Base-by-base conservation (phyloP, 2,113 vertebrate genomes). In the Paratilapia polleni region DNA sequence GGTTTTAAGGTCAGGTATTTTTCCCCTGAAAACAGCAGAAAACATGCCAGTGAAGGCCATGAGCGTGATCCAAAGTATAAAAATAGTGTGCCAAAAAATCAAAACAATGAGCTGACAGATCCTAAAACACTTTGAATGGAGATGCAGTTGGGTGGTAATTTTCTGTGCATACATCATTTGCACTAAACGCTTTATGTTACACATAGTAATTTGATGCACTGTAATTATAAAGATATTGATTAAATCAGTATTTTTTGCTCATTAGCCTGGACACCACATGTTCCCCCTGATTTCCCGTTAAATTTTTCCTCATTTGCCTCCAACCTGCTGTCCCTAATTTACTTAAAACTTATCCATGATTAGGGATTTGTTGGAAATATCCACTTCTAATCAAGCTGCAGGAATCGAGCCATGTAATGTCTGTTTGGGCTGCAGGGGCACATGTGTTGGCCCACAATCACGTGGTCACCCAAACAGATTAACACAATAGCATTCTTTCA, bases 401-500 rank as follows among this genome's bases (percentile, higher is more conserved):
- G 80, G 78, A 90, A 87, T 66, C 43, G 54, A 87, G 77, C 54
- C 88, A 81, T 36, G 74, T 86, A 62, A 19, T 64, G 79, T 89
- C 84, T 91, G 57, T 91, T 43, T 61, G 47, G 52, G 24, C 57
- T 79, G 22, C 70, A 20, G 77, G 34, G 59, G 80, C 73, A 61
- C 80, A 59, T 20, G 47, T 82, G 82, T 84, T 78, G 81, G 47
- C 80, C 86, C 79, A 19, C 74, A 56, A 90, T 86, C 86, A 66
- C 80, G 85, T 73, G 78, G 41, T 85, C 78, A 22, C 78, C 74
- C 77, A 28, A 19, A 28, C 66, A 88, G 81, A 89, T 91, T 34
- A 77, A 76, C 68, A 91, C 84, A 87, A 92, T 82, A 62, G 85
- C 92, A 94, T 95, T 95, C 94, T 81, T 90, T 76, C 76, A 36